phyloP scores from a whole-genome alignment of 2,113 vertebrate genomes.

The Pyrgilauda ruficollis region DNA sequence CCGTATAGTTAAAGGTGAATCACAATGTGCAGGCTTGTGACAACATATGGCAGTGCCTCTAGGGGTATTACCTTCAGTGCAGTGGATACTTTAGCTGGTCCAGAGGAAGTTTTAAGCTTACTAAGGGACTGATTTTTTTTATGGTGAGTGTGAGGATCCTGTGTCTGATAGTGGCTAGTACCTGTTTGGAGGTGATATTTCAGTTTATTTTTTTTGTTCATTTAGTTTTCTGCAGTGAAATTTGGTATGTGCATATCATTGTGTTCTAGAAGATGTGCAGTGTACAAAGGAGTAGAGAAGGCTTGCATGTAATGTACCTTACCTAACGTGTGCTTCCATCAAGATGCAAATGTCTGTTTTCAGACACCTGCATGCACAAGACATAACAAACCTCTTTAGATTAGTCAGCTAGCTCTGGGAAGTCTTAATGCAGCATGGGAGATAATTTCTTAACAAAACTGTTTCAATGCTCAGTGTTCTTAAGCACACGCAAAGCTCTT shows the following conservation, averaged over 20 bases:
- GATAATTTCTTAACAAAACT: neutral
- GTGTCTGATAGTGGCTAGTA: neutral
- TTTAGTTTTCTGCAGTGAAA: neutral
- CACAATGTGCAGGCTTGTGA: neutral
- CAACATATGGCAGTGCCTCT: fast-evolving
- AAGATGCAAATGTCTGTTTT: neutral
- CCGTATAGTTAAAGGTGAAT: neutral
- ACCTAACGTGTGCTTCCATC: neutral
- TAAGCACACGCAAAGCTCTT: neutral
- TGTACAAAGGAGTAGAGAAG: neutral
- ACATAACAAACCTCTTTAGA: neutral
- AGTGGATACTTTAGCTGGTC: neutral
- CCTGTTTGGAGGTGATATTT: neutral
- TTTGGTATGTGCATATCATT: neutral
- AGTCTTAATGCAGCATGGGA: neutral
- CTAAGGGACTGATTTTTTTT: neutral
- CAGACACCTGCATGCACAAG: fast-evolving
- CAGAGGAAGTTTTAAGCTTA: neutral
- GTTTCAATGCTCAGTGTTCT: neutral
- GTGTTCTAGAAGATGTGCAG: neutral
- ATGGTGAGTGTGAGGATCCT: neutral
- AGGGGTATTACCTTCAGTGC: neutral
- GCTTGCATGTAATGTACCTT: neutral
- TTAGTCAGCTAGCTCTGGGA: neutral
- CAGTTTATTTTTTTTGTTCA: neutral